phyloP scores from a whole-genome alignment of 2,113 vertebrate genomes.

The Hypomesus transpacificus region DNA sequence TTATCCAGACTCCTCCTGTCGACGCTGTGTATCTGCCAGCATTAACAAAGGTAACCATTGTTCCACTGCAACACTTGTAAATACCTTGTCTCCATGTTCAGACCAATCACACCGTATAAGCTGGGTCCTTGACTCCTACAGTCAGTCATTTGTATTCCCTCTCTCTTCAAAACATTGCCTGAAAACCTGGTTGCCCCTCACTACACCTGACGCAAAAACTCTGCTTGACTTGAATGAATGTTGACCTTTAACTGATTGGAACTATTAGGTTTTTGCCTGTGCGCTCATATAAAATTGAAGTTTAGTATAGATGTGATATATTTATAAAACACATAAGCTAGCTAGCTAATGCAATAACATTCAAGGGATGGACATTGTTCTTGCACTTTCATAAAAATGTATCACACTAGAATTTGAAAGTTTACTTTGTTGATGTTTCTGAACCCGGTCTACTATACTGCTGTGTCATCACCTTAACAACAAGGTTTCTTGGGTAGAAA shows the following conservation, averaged over 20 bases:
- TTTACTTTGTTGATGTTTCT: background rate
- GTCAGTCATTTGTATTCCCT: constrained; percentile 29
- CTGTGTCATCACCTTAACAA: background rate
- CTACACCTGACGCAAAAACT: constrained; percentile 15
- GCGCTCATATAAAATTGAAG: constrained; percentile 16
- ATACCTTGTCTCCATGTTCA: constrained; percentile 48
- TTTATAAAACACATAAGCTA: background rate
- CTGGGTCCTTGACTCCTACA: constrained; percentile 39
- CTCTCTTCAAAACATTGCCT: constrained; percentile 1
- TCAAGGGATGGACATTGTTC: constrained; percentile 1
- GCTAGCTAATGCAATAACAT: background rate
- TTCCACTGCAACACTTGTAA: constrained; percentile 41
- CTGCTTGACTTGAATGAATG: constrained; percentile 34
- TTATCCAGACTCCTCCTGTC: constrained; percentile 22
- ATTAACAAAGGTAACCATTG: constrained; percentile 43
- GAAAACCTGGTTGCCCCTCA: background rate
- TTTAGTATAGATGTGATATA: background rate
- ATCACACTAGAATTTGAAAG: background rate
- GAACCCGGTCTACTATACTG: background rate
- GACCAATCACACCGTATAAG: constrained; percentile 37
- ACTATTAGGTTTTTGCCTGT: constrained; percentile 29
- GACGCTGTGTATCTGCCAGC: constrained; percentile 30
- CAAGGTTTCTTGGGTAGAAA: background rate
- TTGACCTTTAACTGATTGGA: constrained; percentile 47
- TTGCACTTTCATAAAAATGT: background rate